Evolutionary conservation across 2,888 invertebrate species (phyloP), one percentile per base, ranked within the genome.

Genomic region (Orgyia antiqua): DNA sequence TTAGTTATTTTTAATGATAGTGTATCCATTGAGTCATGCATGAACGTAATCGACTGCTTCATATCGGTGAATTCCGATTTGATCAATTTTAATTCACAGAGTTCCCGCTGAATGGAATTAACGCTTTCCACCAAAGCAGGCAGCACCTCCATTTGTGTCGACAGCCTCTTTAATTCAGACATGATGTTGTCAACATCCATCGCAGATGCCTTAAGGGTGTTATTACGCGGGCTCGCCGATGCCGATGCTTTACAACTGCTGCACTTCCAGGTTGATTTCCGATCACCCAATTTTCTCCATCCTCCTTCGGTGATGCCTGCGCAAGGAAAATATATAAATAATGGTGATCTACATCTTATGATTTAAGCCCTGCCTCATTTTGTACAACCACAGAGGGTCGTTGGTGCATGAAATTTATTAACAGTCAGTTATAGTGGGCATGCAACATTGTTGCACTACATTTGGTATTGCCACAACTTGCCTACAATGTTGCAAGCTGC

Each of bases 371-470:
- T 12, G 27, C 15, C 10, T 21, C 15, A 25, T 30, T n/a, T 13
- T 23, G 10, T 23, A 23, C 23, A 23, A 23, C 11, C 20, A 3
- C 17, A 23, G 27, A 15, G 13, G 10, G 15, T 24, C 28, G 24
- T 29, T 29, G 29, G 25, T 26, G 33, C 33, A 19, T 33, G 25
- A 25, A 29, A 28, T 28, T 26, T 20, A 33, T 33, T 33, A 26
- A 17, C 33, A 25, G 17, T 20, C 20, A 13, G 23, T 13, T n/a
- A 4, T 12, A 26, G 15, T 27, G 18, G 24, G 4, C 32, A 36
- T 26, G 26, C 9, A 28, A 36, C 31, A 27, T 10, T 27, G 31
- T 31, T 31, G 24, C 15, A 30, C n/a, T 13, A 4, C 20, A 29
- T 29, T 24, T 18, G 24, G 24, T 17, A 17, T 23, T 11, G 23